Percentiles rank a stretch among this genome's conserved stretches.
Evolutionary conservation across 1,140 invertebrate species (phyloP).

Genomic region (Choristoneura fumiferana): DNA sequence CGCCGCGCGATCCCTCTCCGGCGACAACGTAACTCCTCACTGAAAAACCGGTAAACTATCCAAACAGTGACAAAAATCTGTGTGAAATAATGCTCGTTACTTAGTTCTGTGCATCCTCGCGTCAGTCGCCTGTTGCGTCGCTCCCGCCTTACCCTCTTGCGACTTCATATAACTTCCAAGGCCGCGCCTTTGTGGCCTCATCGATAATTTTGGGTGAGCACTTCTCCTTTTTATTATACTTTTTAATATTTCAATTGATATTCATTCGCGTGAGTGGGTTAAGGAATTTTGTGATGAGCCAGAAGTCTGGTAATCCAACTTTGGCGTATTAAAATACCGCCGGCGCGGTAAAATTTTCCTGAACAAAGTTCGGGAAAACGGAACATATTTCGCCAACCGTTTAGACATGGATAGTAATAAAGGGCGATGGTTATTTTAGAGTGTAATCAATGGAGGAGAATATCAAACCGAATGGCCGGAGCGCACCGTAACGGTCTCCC

Average conservation of each 20-base stretch:
- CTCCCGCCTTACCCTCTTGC: slow-evolving; percentile 25
- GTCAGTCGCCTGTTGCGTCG: slow-evolving; percentile 42
- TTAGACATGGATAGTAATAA: no score
- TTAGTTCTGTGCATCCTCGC: slow-evolving; percentile 34
- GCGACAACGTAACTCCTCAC: not conserved
- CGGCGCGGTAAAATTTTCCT: not conserved
- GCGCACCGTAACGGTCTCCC: no score
- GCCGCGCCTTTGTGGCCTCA: slow-evolving; percentile 39
- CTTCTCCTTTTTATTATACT: slow-evolving; percentile 44
- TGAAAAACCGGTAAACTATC: slow-evolving; percentile 23
- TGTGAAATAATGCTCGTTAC: slow-evolving; percentile 52
- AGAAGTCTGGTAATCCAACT: no score
- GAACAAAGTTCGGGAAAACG: not conserved
- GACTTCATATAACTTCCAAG: slow-evolving; percentile 17
- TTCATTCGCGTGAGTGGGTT: not conserved
- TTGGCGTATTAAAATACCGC: no score
- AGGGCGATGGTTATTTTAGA: no score
- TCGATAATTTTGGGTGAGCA: slow-evolving; percentile 50
- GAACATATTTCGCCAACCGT: not conserved
- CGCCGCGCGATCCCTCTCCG: slow-evolving; percentile 41
- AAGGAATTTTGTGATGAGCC: not conserved
- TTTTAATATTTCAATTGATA: not conserved
- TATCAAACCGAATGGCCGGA: no score
- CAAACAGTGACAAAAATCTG: slow-evolving; percentile 35
- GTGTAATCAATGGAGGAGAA: no score